Evolutionary conservation across 2,797 vertebrate genomes (phyloP), one percentile per base, ranked within the genome.

Genomic region (Novumbra hubbsi): DNA sequence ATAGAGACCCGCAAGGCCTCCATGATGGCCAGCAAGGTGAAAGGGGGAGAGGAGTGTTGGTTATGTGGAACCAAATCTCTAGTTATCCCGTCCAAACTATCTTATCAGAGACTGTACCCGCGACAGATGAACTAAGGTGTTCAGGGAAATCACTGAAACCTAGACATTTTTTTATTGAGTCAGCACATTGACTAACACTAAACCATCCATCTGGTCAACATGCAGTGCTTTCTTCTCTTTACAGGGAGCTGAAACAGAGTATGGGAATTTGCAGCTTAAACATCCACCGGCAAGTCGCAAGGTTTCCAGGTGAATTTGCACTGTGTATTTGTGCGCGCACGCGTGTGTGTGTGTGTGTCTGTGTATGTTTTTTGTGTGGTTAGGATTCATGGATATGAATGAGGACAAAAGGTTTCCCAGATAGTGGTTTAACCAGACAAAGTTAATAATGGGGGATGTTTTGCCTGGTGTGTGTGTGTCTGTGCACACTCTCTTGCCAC

Each of bases 1-100:
- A 98, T 99, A n/a, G 96, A 98, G 73, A 90, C 95, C 19, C 89
- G 93, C 67, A 96, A 96, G 87, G 90, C 87, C 89, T 95, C 96
- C 79, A 83, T 94, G 78, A 89, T 85, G 3, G 91, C 96, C 75
- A 88, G 92, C 79, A 92, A 94, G 96, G 97, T 96, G 52, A 50
- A 30, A 7, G 0, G 16, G 65, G 17, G 17, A 68, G 16, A 16
- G 49, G 41, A 32, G 34, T 34, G 15, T 41, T 45, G 41, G 15
- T 64, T 30, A 30, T 32, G 16, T 34, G 63, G 62, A 30, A 9
- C 2, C 16, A 30, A 64, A 30, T 64, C 41, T 45, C 12, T 30
- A 28, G 62, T 64, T 28, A 27, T 7, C 24, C 5, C 14, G 41
- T 76, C 15, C 41, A 17, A 15, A 34, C 19, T 62, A 79, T 1